Conservation (phyloP, 2,888 invertebrate genomes). For the Leucozona laternaria region DNA sequence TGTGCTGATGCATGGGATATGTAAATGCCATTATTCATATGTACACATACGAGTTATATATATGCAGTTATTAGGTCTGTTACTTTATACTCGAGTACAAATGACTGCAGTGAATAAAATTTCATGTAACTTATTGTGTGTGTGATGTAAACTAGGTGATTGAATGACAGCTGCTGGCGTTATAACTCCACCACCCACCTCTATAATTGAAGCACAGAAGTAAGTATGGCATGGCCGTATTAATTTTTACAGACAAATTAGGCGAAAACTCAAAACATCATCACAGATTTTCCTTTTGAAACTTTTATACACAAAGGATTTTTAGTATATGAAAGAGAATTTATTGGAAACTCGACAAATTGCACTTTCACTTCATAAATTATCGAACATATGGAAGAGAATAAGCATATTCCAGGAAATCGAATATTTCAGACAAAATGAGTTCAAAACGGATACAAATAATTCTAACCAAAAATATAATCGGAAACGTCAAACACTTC, state of each 20-base stretch:
- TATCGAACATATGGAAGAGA: too few species aligned
- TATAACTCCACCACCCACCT: slow-evolving; percentile 18
- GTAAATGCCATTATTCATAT: slow-evolving; percentile 60
- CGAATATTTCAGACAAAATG: too few species aligned
- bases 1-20: slow-evolving; percentile 38
- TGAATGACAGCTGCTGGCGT: slow-evolving; percentile 69
- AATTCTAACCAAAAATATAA: too few species aligned
- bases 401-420: too few species aligned
- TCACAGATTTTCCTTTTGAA: too few species aligned
- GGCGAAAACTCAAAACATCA: too few species aligned
- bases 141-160: slow-evolving; percentile 64
- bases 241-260: neutral
- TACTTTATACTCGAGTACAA: slow-evolving; percentile 16
- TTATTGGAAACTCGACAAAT: too few species aligned
- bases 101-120: slow-evolving; percentile 29
- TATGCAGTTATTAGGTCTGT: slow-evolving; percentile 27
- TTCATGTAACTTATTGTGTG: slow-evolving; percentile 53
- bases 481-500: too few species aligned
- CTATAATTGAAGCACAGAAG: neutral
- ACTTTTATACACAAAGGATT: too few species aligned
- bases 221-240: slow-evolving; percentile 1
- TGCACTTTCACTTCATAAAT: too few species aligned
- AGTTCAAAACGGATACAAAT: too few species aligned
- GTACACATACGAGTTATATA: neutral
- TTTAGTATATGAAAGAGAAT: too few species aligned